Evolutionary conservation across 2,888 invertebrate genomes (phyloP).

Genomic region (Netelia inedita): DNA sequence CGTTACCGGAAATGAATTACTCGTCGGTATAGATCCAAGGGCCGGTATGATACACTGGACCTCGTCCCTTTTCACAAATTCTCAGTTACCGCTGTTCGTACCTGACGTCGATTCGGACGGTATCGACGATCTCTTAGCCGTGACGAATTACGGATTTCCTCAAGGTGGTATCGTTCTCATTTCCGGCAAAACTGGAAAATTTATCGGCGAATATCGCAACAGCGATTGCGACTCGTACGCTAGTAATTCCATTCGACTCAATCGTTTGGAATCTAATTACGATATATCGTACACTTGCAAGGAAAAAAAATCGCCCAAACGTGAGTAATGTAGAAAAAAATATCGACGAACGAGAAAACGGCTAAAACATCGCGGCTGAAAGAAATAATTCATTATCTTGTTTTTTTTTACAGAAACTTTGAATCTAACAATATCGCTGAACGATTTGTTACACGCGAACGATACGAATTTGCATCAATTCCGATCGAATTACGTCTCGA

Average conservation of each 20-base stretch:
- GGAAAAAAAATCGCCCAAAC: slow-evolving; percentile 71
- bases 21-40: slow-evolving; percentile 88
- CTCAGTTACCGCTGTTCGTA: slow-evolving; percentile 90
- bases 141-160: slow-evolving; percentile 83
- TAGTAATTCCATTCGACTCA: slow-evolving; percentile 71
- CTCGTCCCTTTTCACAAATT: slow-evolving; percentile 88
- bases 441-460: slow-evolving; percentile 83
- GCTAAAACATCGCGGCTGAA: too few relatives aligned
- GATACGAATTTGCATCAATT: slow-evolving; percentile 6
- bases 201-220: slow-evolving; percentile 85
- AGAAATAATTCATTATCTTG: background rate
- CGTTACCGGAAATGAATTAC: slow-evolving; percentile 90
- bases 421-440: slow-evolving; percentile 83
- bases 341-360: background rate
- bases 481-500: slow-evolving; percentile 31
- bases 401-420: slow-evolving; percentile 86
- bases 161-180: slow-evolving; percentile 88
- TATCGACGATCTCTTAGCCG: slow-evolving; percentile 89
- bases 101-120: slow-evolving; percentile 91
- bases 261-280: slow-evolving; percentile 74
- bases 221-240: slow-evolving; percentile 51
- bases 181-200: slow-evolving; percentile 90
- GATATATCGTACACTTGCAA: slow-evolving; percentile 78
- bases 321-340: slow-evolving; percentile 72
- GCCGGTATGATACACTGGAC: slow-evolving; percentile 87